Conservation (phyloP, 2,888 invertebrate genomes). For the Blomia tropicalis region DNA sequence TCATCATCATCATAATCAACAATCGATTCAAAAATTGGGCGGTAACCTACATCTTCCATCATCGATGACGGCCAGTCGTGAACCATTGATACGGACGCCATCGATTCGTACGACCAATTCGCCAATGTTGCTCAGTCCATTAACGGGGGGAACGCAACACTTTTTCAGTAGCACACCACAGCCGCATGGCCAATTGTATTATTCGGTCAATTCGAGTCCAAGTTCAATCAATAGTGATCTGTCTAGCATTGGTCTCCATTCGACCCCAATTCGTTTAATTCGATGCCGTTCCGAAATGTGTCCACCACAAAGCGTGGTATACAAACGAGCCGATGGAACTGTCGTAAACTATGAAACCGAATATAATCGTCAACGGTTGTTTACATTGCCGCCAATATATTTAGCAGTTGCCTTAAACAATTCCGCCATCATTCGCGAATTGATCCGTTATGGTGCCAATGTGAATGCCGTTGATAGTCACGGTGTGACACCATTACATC, state of each 20-base stretch:
- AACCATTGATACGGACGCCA: conserved; percentile 20
- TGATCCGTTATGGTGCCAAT: conserved; percentile 44
- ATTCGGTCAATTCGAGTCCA: conserved; percentile 18
- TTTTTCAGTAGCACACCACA: neutral
- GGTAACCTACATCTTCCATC: conserved; percentile 2
- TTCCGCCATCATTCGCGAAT: conserved; percentile 41
- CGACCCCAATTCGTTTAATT: conserved; percentile 11
- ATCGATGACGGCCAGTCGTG: conserved; percentile 10
- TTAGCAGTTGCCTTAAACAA: conserved; percentile 43
- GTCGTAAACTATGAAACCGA: conserved; percentile 33
- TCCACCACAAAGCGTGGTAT: conserved; percentile 30
- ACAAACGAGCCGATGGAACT: conserved; percentile 25
- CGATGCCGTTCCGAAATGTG: conserved; percentile 12
- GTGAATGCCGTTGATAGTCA: conserved; percentile 41
- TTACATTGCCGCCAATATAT: conserved; percentile 44
- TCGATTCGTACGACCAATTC: conserved; percentile 16
- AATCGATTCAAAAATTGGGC: neutral
- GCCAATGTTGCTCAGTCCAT: conserved; percentile 16
- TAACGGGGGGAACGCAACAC: neutral
- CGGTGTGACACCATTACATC: conserved; percentile 45
- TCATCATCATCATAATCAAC: conserved; percentile 1
- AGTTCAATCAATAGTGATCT: conserved; percentile 20
- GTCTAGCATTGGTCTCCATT: neutral
- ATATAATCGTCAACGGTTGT: conserved; percentile 41
- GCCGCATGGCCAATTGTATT: neutral